phyloP scores from a whole-genome alignment of 2,113 vertebrate genomes.

The Callopanchax toddi region DNA sequence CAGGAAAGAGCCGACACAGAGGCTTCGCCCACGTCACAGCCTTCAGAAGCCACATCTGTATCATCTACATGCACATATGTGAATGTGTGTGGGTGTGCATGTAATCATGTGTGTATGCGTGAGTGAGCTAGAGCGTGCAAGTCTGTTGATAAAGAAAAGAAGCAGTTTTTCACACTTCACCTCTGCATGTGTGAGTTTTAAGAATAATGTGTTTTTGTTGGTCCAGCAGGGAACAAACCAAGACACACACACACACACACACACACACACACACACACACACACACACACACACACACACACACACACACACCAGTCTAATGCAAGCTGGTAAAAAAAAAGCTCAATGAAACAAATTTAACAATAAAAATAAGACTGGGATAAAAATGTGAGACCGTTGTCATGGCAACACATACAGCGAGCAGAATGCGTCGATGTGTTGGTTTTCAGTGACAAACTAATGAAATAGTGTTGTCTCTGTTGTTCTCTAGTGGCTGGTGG shows the following conservation, averaged over 20 bases:
- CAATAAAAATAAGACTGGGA: no score
- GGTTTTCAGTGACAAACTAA: no score
- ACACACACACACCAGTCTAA: neutral
- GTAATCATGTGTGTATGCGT: constrained; percentile 31
- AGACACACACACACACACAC: no score
- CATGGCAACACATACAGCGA: no score
- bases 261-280: no score
- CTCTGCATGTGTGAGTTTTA: constrained; percentile 13
- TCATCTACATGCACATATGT: constrained; percentile 36
- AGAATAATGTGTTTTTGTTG: constrained; percentile 1
- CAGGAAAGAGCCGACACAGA: constrained; percentile 79
- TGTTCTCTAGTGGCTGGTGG: no score
- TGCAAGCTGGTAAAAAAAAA: neutral
- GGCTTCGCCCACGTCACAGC: constrained; percentile 70
- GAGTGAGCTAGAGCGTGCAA: constrained; percentile 37
- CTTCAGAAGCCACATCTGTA: constrained; percentile 61
- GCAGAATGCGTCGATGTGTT: no score
- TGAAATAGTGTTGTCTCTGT: no score
- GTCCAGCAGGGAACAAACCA: neutral
- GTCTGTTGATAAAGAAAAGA: constrained; percentile 29
- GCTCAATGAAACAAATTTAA: neutral
- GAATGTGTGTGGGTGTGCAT: constrained; percentile 6
- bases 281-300: no score
- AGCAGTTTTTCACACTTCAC: constrained; percentile 31
- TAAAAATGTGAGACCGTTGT: no score